A percentile compares a stretch with the other conserved stretches of the same genome.
Evolutionary conservation across 2,888 invertebrate genomes (phyloP).

Genomic region (Sminthurinus aureus): DNA sequence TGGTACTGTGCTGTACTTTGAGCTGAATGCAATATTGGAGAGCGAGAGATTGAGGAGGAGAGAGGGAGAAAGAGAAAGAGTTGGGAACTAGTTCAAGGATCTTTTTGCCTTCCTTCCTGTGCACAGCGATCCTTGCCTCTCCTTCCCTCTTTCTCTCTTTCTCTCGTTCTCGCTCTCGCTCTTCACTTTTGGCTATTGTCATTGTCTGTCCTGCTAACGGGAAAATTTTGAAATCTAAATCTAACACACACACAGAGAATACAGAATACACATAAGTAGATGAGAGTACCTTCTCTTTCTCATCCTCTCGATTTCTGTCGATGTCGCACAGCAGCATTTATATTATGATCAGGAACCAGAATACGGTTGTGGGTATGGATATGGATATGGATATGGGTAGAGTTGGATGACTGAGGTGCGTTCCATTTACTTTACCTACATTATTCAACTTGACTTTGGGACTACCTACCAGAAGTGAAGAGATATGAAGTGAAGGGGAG

Average conservation of each 20-base stretch:
- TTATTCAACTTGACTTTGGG: too few relatives aligned
- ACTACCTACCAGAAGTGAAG: too few relatives aligned
- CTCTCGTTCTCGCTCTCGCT: not conserved
- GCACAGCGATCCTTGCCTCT: too few relatives aligned
- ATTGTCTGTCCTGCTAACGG: not conserved
- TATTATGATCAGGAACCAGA: too few relatives aligned
- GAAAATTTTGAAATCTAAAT: not conserved
- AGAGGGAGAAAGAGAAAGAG: not conserved
- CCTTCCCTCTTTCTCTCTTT: not conserved
- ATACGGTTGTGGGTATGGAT: too few relatives aligned
- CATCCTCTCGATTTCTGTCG: not conserved
- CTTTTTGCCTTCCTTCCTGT: not conserved
- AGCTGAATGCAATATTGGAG: not conserved
- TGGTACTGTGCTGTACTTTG: too few relatives aligned
- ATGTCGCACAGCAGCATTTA: too few relatives aligned
- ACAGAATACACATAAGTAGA: too few relatives aligned
- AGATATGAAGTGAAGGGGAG: not conserved
- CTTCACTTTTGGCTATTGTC: not conserved
- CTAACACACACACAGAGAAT: too few relatives aligned
- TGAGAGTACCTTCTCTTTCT: not conserved
- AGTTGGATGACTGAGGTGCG: constrained; percentile 12
- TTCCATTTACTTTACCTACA: not conserved
- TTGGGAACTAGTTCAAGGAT: not conserved
- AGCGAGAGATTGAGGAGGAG: not conserved
- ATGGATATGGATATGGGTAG: too few relatives aligned